These are phyloP conservation scores for Okamejei kenojei DNA, from an alignment of 2,797 vertebrate genomes.

Conservation along the genomic window DNA sequence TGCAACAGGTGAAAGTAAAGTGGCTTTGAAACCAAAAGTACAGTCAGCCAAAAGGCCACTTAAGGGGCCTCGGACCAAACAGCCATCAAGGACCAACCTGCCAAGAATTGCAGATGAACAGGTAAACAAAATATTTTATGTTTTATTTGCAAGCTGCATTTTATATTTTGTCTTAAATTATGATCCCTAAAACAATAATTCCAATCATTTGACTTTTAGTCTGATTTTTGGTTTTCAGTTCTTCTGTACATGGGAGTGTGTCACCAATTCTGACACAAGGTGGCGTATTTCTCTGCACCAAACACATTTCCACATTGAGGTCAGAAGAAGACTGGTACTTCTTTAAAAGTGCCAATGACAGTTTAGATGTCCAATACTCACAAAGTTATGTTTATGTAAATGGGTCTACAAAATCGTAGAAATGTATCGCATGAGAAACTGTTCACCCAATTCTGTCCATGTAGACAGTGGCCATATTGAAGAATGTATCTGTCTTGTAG, in stretches of 20 bases:
- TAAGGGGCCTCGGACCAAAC: constrained; percentile 88
- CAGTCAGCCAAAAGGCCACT: constrained; percentile 66
- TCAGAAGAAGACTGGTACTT: not conserved
- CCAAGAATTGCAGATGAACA: constrained; percentile 60
- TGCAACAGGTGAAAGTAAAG: constrained; percentile 52
- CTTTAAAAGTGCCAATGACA: not conserved
- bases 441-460: too few species aligned
- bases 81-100: constrained; percentile 83
- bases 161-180: not conserved
- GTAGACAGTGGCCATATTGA: not conserved
- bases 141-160: not conserved
- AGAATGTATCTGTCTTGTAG: not conserved
- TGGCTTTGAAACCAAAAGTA: constrained; percentile 59
- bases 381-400: too few species aligned
- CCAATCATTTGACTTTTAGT: too few species aligned
- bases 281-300: not conserved
- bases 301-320: not conserved
- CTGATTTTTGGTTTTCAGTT: not conserved
- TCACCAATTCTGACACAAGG: constrained; percentile 6
- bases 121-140: constrained; percentile 54
- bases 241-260: not conserved
- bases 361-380: not conserved
- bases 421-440: too few species aligned
- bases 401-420: too few species aligned
- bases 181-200: not conserved